Base-by-base conservation (phyloP, 1,140 invertebrate genomes). In the Drosophila kikkawai region DNA sequence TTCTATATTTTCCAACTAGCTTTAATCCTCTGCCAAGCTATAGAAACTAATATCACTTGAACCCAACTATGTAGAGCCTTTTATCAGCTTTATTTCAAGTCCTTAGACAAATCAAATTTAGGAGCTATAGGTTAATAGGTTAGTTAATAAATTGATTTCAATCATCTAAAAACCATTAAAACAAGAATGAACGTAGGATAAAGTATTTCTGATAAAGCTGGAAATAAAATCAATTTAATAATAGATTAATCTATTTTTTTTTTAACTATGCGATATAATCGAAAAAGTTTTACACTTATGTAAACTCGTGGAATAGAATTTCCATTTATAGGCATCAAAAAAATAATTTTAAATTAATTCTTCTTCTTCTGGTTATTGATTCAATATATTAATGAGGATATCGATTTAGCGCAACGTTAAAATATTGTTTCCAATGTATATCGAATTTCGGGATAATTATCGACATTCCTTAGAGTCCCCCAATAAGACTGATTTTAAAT, bases 1-100 rank as follows among this genome's bases (percentile, higher is more conserved):
- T 73, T 29, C 9, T 85, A 15, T 48, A 67, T 53, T 55, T 22
- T 5, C 3, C n/a, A 26, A 56, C 19, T n/a, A 26, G 19, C 26
- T 19, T 15, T n/a, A 50, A 29, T 29, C 9, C 15, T 50, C 13
- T 39, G 39, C 19, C 29, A 13, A 65, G 17, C 36, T 15, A n/a
- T 3, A 41, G 19, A 61, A 60, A 29, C 36, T 34, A 6, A 42
- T 42, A 60, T 26, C 1, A 15, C 7, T 48, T 48, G 7, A 48
- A 15, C 4, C 8, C 7, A 47, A 47, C 7, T 58, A n/a, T 64
- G 13, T 64, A 41, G 45, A 29, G 8, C 12, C 1, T 41, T 34
- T 4, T 37, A 41, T 32, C 0, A 11, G 7, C 8, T 22, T 55
- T 1, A 4, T 53, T 7, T 4, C 5, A 19, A 19, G 6, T 51